Evolutionary conservation across 2,888 invertebrate genomes (phyloP).

Genomic region (Hydrotaea diabolus): DNA sequence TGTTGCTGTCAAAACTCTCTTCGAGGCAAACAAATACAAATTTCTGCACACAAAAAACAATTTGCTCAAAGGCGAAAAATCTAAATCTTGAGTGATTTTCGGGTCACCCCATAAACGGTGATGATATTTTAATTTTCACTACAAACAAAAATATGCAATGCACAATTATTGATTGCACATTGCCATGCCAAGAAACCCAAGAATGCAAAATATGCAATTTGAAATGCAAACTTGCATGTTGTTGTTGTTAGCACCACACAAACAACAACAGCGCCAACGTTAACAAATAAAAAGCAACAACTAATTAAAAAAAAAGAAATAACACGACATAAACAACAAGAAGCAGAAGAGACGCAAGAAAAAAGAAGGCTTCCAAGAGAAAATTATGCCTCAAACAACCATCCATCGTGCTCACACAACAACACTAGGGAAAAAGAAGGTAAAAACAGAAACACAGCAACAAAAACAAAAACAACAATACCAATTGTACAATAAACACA

Average conservation of each 20-base stretch:
- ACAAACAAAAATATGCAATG: too few relatives aligned
- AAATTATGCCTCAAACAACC: constrained; percentile 1
- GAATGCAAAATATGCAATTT: constrained; percentile 27
- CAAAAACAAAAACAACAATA: background rate
- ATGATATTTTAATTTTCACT: too few relatives aligned
- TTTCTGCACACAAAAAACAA: too few relatives aligned
- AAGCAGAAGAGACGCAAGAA: too few relatives aligned
- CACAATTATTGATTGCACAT: too few relatives aligned
- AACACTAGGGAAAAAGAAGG: background rate
- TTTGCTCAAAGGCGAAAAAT: too few relatives aligned
- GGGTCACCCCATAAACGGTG: too few relatives aligned
- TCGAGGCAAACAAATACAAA: too few relatives aligned
- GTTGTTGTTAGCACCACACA: background rate
- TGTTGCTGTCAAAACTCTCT: too few relatives aligned
- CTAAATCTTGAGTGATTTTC: too few relatives aligned
- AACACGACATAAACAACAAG: background rate
- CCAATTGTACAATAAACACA: constrained; percentile 4
- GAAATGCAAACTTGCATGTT: background rate
- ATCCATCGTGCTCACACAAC: too few relatives aligned
- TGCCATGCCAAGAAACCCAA: too few relatives aligned
- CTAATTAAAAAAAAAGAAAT: constrained; percentile 5
- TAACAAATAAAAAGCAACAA: background rate
- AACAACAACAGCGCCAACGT: background rate
- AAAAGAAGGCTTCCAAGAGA: constrained; percentile 23
- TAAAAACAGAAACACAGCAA: background rate